These are phyloP conservation scores for Osedax fenrisi DNA, from an alignment of 2,888 invertebrate genomes.

Conservation along the genomic window DNA sequence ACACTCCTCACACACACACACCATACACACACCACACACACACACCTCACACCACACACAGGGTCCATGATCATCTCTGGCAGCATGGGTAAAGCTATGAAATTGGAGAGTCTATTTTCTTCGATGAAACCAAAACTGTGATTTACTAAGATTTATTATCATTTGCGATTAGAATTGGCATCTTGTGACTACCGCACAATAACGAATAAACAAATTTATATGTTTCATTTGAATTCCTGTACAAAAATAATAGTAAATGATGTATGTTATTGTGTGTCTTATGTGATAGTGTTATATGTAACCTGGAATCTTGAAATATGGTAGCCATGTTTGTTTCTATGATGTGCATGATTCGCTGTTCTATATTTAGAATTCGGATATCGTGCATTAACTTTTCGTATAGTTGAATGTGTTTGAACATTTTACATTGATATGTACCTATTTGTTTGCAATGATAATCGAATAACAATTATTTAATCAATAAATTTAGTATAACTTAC, in stretches of 20 bases:
- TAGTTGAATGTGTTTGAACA: neutral
- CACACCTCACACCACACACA: too few species aligned
- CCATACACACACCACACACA: too few species aligned
- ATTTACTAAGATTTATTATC: neutral
- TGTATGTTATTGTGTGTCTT: neutral
- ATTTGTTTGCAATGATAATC: too few species aligned
- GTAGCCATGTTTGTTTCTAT: neutral
- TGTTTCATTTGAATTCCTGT: neutral
- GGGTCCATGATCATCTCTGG: constrained; percentile 66
- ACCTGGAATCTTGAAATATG: neutral
- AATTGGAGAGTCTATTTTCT: constrained; percentile 59
- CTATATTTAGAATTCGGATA: neutral
- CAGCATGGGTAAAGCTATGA: constrained; percentile 83
- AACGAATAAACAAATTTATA: neutral
- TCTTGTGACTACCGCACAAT: neutral
- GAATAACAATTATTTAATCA: too few species aligned
- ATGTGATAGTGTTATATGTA: neutral
- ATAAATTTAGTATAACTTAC: too few species aligned
- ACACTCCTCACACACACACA: too few species aligned
- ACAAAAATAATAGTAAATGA: neutral
- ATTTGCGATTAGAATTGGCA: neutral
- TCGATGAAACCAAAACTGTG: neutral
- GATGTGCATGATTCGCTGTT: neutral
- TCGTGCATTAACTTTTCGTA: neutral
- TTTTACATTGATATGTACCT: too few species aligned